These are phyloP conservation scores for Luperina nickerlii DNA, from an alignment of 2,888 invertebrate genomes.

Conservation along the genomic window DNA sequence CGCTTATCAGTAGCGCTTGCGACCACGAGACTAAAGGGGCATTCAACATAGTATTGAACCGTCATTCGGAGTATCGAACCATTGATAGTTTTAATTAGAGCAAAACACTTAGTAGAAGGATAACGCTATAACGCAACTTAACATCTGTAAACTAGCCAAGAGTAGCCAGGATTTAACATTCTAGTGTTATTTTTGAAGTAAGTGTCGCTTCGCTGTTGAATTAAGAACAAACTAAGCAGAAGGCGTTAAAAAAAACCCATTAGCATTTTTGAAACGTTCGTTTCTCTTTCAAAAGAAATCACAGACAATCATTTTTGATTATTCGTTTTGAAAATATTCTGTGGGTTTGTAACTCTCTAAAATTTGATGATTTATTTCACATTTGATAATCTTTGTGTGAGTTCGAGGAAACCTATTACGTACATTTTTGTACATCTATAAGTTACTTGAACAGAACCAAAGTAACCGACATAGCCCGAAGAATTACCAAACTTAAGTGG, in stretches of 20 bases:
- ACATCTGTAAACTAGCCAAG: constrained; percentile 3
- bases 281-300: constrained; percentile 40
- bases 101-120: neutral
- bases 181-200: neutral
- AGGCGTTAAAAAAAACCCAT: constrained; percentile 23
- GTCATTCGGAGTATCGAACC: neutral
- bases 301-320: constrained; percentile 2
- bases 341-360: constrained; percentile 34
- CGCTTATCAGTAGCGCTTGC: no score
- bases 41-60: no score
- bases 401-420: neutral
- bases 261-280: constrained; percentile 19
- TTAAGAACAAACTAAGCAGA: neutral
- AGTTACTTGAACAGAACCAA: neutral
- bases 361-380: constrained; percentile 14
- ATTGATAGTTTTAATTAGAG: neutral
- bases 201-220: neutral
- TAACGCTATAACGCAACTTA: neutral
- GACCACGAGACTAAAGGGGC: no score
- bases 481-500: no score
- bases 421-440: neutral
- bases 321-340: constrained; percentile 43
- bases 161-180: constrained; percentile 6
- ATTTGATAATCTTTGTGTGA: constrained; percentile 6
- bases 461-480: neutral